Percentiles rank a stretch among this genome's conserved stretches.
Evolutionary conservation across 1,140 invertebrate genomes (phyloP).

Genomic region (Aphidius ervi): DNA sequence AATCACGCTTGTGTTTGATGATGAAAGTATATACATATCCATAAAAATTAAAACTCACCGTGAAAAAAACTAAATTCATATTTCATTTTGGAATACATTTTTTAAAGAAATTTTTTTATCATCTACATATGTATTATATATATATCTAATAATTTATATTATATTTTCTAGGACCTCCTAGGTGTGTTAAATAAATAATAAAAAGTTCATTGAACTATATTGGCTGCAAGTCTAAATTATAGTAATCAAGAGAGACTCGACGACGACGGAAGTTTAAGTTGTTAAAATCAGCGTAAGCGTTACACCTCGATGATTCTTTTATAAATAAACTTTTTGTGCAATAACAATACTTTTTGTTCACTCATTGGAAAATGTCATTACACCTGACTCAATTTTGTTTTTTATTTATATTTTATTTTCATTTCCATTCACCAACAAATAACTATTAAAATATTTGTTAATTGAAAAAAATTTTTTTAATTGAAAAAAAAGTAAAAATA

Average conservation of each 20-base stretch:
- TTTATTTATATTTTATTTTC: constrained; percentile 13
- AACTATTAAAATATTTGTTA: too few relatives aligned
- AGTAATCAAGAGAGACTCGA: too few relatives aligned
- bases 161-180: too few relatives aligned
- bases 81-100: background rate
- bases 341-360: constrained; percentile 21
- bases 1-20: constrained; percentile 5
- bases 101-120: background rate
- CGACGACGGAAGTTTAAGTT: too few relatives aligned
- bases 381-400: constrained; percentile 37
- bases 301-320: too few relatives aligned
- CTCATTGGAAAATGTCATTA: constrained; percentile 45
- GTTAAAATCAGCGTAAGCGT: too few relatives aligned
- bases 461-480: too few relatives aligned
- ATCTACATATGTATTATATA: too few relatives aligned
- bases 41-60: constrained; percentile 13
- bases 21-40: constrained; percentile 4
- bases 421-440: too few relatives aligned
- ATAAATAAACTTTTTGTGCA: too few relatives aligned
- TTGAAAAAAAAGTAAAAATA: too few relatives aligned
- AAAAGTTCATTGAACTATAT: constrained; percentile 20
- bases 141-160: too few relatives aligned
- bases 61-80: constrained; percentile 5
- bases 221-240: constrained; percentile 12
- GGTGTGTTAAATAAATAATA: constrained; percentile 6